Evolutionary conservation across 92 coral and sea anemone species (phyloP), one percentile per base, ranked within the genome.

Genomic region (Muricea muricata): DNA sequence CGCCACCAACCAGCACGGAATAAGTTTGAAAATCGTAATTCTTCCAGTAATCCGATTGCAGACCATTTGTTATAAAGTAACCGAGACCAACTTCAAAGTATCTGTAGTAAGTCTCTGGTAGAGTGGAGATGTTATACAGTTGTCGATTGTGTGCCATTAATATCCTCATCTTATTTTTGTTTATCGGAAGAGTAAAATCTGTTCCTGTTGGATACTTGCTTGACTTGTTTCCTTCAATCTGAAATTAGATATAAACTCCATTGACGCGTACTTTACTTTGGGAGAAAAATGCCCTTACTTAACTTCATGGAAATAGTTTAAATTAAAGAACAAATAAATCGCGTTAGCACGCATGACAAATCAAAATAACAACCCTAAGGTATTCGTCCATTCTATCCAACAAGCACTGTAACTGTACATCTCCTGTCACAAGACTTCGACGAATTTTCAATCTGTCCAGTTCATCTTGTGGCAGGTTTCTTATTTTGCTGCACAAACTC

Each of bases 311-410:
- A 17, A n/a, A n/a, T n/a, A n/a, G n/a, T n/a, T n/a, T n/a, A n/a
- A n/a, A n/a, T n/a, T n/a, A n/a, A n/a, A n/a, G n/a, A n/a, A n/a
- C n/a, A n/a, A n/a, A n/a, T n/a, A n/a, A n/a, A n/a, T n/a, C n/a
- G n/a, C n/a, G n/a, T n/a, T n/a, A n/a, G n/a, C n/a, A n/a, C n/a
- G n/a, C n/a, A n/a, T n/a, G n/a, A n/a, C n/a, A 20, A 9, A 52
- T 10, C 4, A 52, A 18, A 9, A 52, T 13, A 20, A 1, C 18
- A 13, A 95, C 98, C 97, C 89, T 89, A 10, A 89, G 87, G 39
- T 84, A 95, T 7, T 87, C 82, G 63, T 86, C 90, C 91, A 95
- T 78, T 82, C 82, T 68, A 21, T 91, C 97, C 35, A 86, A 14
- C 68, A 85, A 86, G 75, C 95, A 92, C 1, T 76, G 56, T 33